Conservation (phyloP, 35 echinoderm and acorn worm genomes). For the Patiria miniata region DNA sequence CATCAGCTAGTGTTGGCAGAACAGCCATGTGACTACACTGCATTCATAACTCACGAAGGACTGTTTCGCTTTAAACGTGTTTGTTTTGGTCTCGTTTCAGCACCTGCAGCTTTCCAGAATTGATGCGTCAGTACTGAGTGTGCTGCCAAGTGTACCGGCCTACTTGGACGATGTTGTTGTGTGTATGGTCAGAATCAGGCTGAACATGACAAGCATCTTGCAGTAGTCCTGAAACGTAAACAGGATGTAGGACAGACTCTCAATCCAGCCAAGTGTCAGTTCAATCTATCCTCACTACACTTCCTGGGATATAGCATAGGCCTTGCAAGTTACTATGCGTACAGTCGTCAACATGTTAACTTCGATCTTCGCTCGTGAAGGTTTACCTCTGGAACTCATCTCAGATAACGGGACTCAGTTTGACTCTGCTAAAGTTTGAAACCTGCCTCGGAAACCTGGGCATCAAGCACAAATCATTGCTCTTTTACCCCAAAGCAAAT, state of each 20-base stretch:
- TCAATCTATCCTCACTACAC: conserved; percentile 18
- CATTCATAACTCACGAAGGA: conserved; percentile 69
- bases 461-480: conserved; percentile 9
- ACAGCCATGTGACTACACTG: conserved; percentile 43
- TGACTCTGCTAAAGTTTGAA: conserved; percentile 25
- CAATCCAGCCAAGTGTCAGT: conserved; percentile 56
- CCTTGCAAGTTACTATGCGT: conserved; percentile 27
- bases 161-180: conserved; percentile 70
- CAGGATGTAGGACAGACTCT: conserved; percentile 30
- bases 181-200: conserved; percentile 51
- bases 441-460: conserved; percentile 3
- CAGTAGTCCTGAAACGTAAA: conserved; percentile 28
- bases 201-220: conserved; percentile 38
- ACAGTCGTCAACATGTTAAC: conserved; percentile 33
- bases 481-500: conserved; percentile 45
- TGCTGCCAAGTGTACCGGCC: conserved; percentile 40
- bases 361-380: conserved; percentile 49
- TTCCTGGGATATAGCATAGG: conserved; percentile 46
- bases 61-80: conserved; percentile 49
- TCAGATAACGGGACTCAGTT: conserved; percentile 32
- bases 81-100: conserved; percentile 64
- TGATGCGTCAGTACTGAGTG: conserved; percentile 26
- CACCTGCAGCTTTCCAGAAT: conserved; percentile 59
- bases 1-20: conserved; percentile 58
- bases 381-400: conserved; percentile 46